Base-by-base conservation (phyloP, 2,888 invertebrate genomes). In the Lycia hirtaria region DNA sequence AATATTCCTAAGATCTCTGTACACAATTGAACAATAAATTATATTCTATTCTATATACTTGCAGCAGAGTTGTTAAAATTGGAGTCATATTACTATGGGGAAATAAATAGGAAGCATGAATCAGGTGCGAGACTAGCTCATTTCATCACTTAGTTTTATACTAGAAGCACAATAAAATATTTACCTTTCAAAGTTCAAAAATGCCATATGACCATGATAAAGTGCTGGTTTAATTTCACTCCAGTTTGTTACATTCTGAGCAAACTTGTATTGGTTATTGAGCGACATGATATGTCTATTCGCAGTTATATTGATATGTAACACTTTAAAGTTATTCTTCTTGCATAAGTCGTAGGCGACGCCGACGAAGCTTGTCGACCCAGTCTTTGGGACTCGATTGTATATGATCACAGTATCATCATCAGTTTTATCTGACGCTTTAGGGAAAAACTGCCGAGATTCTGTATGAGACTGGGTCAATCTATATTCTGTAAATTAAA, bases 181-280 rank as follows among this genome's bases (percentile, higher is more conserved):
- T 20, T 90, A 98, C 98, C 96, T 96, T 65, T 96, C 94, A 93
- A 99, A 99, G 88, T 99, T 98, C 63, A 99, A 92, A 90, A 96
- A 99, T 4, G 98, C 98, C 93, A 99, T 95, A 85, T 99, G 99
- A 0, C 99, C 99, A 87, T 99, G 99, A 87, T 98, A 99, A 51
- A 99, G 93, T 0, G 98, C 98, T 37, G 99, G 99, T 83, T 98
- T 97, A 87, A 97, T 95, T 49, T 94, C 94, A 68, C 94, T 92
- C 99, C 99, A 99, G 60, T 94, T 93, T 0, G 97, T 96, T 44
- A 99, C 94, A 86, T 99, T 99, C 70, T 95, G 95, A 67, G 96
- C 97, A 89, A 99, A 98, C 75, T 96, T 93, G 63, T 94, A 93
- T 82, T 99, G 99, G 92, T 99, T 99, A 56, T 96, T 94, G 62